phyloP scores from a whole-genome alignment of 2,888 invertebrate species.

The Cryptocheilus praepositus region DNA sequence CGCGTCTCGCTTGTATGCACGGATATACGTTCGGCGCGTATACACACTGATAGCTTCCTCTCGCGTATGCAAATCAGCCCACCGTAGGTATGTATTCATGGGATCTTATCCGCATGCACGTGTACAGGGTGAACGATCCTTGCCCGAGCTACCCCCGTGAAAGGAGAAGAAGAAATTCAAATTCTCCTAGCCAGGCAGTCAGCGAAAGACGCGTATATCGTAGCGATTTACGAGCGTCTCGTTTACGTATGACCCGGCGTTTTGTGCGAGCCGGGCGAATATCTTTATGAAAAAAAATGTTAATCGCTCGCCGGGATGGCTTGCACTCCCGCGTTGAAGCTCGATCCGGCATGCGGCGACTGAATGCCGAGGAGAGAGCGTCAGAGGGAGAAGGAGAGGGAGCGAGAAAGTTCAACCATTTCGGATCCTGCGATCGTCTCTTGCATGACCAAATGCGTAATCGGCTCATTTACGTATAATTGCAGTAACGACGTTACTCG shows the following conservation, averaged over 20 bases:
- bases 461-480: slow-evolving; percentile 57
- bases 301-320: slow-evolving; percentile 18
- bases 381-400: slow-evolving; percentile 10
- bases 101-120: slow-evolving; percentile 68
- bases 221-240: slow-evolving; percentile 34
- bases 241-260: slow-evolving; percentile 19
- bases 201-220: slow-evolving; percentile 20
- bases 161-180: slow-evolving; percentile 55
- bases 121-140: slow-evolving; percentile 64
- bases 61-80: slow-evolving; percentile 63
- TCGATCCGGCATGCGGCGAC: slow-evolving; percentile 26
- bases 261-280: slow-evolving; percentile 21
- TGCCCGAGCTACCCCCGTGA: slow-evolving; percentile 42
- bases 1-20: too few species aligned
- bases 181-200: slow-evolving; percentile 36
- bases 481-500: slow-evolving; percentile 52
- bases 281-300: slow-evolving; percentile 37
- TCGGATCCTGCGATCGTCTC: slow-evolving; percentile 41
- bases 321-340: slow-evolving; percentile 3
- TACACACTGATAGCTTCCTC: slow-evolving; percentile 56
- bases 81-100: slow-evolving; percentile 58
- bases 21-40: too few species aligned
- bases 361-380: slow-evolving; percentile 1
- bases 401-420: not conserved
- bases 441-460: slow-evolving; percentile 52